Evolutionary conservation across 2,888 invertebrate species (phyloP), one percentile per base, ranked within the genome.

Genomic region (Apamea crenata): DNA sequence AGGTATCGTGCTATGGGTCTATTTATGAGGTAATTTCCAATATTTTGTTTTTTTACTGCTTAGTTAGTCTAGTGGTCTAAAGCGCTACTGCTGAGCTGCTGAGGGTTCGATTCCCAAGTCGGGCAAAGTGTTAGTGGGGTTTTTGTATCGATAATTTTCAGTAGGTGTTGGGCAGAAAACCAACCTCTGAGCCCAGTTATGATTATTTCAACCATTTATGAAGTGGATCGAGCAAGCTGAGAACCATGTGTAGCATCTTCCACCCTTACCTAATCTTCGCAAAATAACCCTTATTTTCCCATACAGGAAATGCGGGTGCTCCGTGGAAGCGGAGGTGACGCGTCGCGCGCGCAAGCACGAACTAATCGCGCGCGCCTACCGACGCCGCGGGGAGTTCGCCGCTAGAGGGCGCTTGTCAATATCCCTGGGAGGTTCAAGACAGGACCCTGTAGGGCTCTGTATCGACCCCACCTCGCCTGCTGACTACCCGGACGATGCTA

Each of bases 331-430:
- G 72, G 96, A 96, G 77, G 93, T 93, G 87, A 91, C 93, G 25
- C 95, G 96, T 0, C 98, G 98, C 93, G 97, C 97, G 88, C 98
- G 98, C 91, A 99, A 99, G 92, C 99, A 99, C 95, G 98, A 99
- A 95, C 97, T 99, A 71, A 99, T 99, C 78, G 98, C 99, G 36
- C 98, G 99, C 93, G 99, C 99, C 0, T 99, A 98, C 97, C 98
- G 98, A 0, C 98, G 99, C 79, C 97, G 99, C 66, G 98, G 98
- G 90, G 98, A 98, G 91, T 98, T 99, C 91, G 98, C 98, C 87
- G 98, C 98, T 91, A 98, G 98, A 87, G 99, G 99, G 14, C 97
- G 98, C 21, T 97, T 99, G 68, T 99, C 99, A 68, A 98, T 99
- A 91, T 99, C 98, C 86, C 98, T 99, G 86, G 98, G 98, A 84